Evolutionary conservation across 2,797 vertebrate genomes (phyloP), one percentile per base, ranked within the genome.

Genomic region (Cynopterus sphinx): DNA sequence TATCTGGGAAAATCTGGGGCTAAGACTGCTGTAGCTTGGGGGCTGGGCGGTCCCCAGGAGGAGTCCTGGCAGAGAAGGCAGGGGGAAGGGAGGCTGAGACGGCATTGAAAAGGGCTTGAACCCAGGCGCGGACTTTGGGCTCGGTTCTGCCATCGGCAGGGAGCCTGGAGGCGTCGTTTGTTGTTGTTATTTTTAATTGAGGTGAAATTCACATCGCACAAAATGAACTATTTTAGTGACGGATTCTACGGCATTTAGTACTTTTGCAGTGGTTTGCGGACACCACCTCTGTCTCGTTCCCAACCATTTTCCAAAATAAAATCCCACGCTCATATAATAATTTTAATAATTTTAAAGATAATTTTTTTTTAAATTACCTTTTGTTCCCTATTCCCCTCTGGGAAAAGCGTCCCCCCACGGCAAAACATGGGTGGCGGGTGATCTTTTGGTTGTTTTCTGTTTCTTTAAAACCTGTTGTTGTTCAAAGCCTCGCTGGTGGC

Each of bases 21-120:
- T 53, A 15, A 68, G 19, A 12, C 36, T 4, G 22, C 33, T 1
- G 2, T 39, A n/a, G 19, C 1, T 10, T 8, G 2, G 46, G 11
- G 10, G 46, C 10, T 11, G 11, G 46, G 46, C 11, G 21, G 33
- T 68, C 22, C 36, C 26, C 17, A 39, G 21, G 1, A 0, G 43
- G 28, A 74, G 22, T 31, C 33, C 28, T 24, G 26, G 1, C 24
- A 63, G 70, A 51, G 21, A 28, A 21, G 10, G 2, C 0, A 19
- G 46, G 21, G 53, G 8, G 11, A 26, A n/a, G 22, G 55, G 33
- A 51, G 26, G 6, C 12, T 26, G 61, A 36, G 31, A 28, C 12
- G 36, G 5, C 22, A 19, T 10, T 61, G 55, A n/a, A 53, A 61
- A 74, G 31, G 36, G 31, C 15, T 46, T 2, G 39, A 26, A 12